Base-by-base conservation (phyloP, 2,113 vertebrate genomes). In the Neopipo cinnamomea region DNA sequence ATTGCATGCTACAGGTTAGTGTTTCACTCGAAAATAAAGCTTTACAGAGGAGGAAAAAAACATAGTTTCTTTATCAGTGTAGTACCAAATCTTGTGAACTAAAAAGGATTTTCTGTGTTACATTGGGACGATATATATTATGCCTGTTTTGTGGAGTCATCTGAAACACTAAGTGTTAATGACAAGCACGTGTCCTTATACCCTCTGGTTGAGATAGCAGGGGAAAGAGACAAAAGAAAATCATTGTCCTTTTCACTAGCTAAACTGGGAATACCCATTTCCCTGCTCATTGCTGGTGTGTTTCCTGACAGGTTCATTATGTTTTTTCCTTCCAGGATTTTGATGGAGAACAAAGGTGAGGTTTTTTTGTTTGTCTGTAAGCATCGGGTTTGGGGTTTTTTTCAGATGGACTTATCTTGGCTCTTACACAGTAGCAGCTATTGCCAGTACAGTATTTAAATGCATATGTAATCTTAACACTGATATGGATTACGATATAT, bases 1-100 rank as follows among this genome's bases (percentile, higher is more conserved):
- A 99, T 96, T 99, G 99, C 96, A 99, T 99, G 99, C 96, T 99
- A 37, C 99, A 99, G 99, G 99, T 99, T 88, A 92, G 97, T 97
- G 65, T 88, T 82, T 66, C 44, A 65, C 39, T 92, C 4, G 3
- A 49, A 78, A 82, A 47, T 39, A 73, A 46, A n/a, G 24, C 21
- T 44, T 70, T 35, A 16, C 39, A 42, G 66, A 58, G 47, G 27
- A 76, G 35, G 89, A 41, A 5, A 39, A 66, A 50, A 25, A 9
- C 46, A 0, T 20, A 9, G 15, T 65, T 85, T 75, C 23, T 83
- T 74, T 50, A 68, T 55, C 15, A 30, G 12, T 15, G 6, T 22
- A 23, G 23, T 66, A 41, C 15, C 21, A 14, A 70, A 53, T 79
- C 44, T 82, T 72, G 14, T 52, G 56, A 87, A 75, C 7, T 53